phyloP scores from a whole-genome alignment of 2,113 vertebrate genomes.

The Balaenoptera acutorostrata region DNA sequence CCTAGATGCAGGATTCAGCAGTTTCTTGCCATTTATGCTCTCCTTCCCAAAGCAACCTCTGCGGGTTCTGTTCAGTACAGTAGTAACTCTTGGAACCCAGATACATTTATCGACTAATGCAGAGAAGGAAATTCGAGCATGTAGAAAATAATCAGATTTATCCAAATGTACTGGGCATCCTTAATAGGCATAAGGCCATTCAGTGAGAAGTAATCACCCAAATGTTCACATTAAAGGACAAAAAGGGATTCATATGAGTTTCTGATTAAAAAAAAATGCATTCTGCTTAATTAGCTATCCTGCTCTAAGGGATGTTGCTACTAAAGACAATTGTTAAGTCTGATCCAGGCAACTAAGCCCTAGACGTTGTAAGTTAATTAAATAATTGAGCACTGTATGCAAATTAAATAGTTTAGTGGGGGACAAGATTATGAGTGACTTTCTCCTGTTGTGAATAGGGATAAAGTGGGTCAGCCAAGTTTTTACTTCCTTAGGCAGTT shows the following conservation, averaged over 20 bases:
- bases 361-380: conserved; percentile 40
- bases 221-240: not conserved
- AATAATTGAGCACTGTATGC: conserved; percentile 11
- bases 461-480: not conserved
- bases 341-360: not conserved
- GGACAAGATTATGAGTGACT: not conserved
- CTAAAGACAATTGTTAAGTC: conserved; percentile 18
- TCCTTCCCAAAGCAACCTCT: conserved; percentile 56
- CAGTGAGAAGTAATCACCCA: not conserved
- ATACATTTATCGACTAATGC: not conserved
- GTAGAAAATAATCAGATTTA: conserved; percentile 23
- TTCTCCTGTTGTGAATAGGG: not conserved
- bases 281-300: not conserved
- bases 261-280: not conserved
- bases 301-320: not conserved
- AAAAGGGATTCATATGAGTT: not conserved
- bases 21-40: conserved; percentile 10
- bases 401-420: conserved; percentile 36
- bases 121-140: not conserved
- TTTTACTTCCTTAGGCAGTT: not conserved
- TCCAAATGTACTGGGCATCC: not conserved
- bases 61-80: conserved; percentile 46
- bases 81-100: not conserved
- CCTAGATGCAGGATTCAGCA: conserved; percentile 55
- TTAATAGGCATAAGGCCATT: not conserved